Base-by-base conservation (phyloP, 2,888 invertebrate genomes). In the Trissoscelio sp. region DNA sequence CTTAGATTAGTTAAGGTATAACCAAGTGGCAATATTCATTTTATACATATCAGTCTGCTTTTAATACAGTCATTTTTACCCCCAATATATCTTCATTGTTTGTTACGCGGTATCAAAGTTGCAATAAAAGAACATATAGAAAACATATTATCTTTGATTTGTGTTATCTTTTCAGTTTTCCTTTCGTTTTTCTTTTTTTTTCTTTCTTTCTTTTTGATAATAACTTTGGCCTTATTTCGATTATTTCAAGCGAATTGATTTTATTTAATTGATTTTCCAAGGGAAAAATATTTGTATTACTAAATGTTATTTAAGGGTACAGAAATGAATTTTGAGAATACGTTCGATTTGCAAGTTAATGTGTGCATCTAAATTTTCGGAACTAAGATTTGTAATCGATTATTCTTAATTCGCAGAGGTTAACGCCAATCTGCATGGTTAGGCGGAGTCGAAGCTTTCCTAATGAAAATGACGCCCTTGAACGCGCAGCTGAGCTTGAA, bases 371-470 rank as follows among this genome's bases (percentile, higher is more conserved):
- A 16, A 62, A 28, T 11, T 11, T 44, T 16, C 44, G 12, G 20
- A 7, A 42, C 14, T 5, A 7, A 48, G 53, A 42, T 20, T 51
- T 66, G 22, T 73, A 53, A 79, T 34, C 5, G 14, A n/a, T 12
- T 78, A 22, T 70, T 78, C 44, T 81, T 81, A 12, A 72, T 81
- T 77, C 70, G 67, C 86, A 89, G 89, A 87, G 85, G 81, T 85
- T 87, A 81, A 85, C 88, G 31, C 86, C 88, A 75, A 87, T 88
- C 81, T 86, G 88, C 80, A 87, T 87, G 79, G 87, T 89, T 48
- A 87, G 86, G 75, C 87, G 89, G 57, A 89, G 88, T 82, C 85
- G 85, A 82, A 89, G 89, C 80, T 86, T 89, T 53, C 89, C 89
- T 42, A 87, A 87, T 48, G 89, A 88, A 79, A 87, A 85, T 79